Percentiles rank a stretch among this genome's conserved stretches.
These are phyloP conservation scores for Maylandia zebra DNA, from an alignment of 2,113 vertebrate species.

Conservation along the genomic window DNA sequence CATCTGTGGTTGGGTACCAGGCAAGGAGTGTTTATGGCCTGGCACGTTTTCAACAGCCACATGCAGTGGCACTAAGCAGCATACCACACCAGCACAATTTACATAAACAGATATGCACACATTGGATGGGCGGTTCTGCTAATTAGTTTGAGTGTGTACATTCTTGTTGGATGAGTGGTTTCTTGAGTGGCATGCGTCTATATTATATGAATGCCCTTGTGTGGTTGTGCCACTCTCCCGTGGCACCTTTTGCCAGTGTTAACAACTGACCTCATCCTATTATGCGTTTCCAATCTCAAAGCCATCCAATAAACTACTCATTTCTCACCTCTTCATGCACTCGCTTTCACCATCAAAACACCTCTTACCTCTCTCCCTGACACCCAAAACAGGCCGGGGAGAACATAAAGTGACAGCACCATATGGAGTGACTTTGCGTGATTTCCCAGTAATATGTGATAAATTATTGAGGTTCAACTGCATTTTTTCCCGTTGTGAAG, in stretches of 20 bases:
- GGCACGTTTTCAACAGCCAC: conserved; percentile 42
- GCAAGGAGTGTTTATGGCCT: conserved; percentile 45
- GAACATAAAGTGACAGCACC: neutral
- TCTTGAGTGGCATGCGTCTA: neutral
- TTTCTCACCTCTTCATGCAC: conserved; percentile 50
- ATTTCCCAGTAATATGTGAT: neutral
- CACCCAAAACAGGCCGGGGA: neutral
- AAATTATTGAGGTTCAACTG: neutral
- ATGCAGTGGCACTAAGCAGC: conserved; percentile 27
- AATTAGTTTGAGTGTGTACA: neutral
- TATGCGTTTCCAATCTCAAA: conserved; percentile 41
- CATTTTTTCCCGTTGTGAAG: neutral
- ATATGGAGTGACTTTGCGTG: neutral
- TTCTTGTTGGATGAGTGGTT: conserved; percentile 1
- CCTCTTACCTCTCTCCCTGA: neutral
- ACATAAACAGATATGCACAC: conserved; percentile 16
- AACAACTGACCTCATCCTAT: conserved; percentile 60
- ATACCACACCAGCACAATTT: neutral
- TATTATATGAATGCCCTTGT: conserved; percentile 8
- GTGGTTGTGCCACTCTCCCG: conserved; percentile 30
- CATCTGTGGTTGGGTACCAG: conserved; percentile 39
- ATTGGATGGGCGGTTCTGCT: neutral
- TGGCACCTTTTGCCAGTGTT: conserved; percentile 41
- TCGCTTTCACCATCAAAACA: conserved; percentile 23
- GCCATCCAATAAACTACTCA: conserved; percentile 36